A percentile compares a stretch with the other conserved stretches of the same genome.
Conservation (phyloP, 2,113 vertebrate species). For the Platysternon megacephalum region DNA sequence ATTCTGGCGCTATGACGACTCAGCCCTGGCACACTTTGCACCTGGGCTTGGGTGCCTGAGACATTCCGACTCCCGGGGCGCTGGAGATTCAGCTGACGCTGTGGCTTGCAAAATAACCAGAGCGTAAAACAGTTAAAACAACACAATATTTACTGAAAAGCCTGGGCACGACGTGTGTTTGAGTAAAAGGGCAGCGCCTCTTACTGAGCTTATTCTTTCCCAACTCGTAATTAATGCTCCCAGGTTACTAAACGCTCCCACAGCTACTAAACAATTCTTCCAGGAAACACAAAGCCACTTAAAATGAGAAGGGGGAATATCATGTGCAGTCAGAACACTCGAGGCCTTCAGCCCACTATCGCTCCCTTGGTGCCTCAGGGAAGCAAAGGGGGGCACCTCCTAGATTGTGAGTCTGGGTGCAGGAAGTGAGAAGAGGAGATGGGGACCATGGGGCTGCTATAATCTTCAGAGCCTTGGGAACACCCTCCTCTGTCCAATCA, state of each 20-base stretch:
- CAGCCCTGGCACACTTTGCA: not conserved
- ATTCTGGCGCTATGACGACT: not conserved
- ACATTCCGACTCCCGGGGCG: not conserved
- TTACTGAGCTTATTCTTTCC: not conserved
- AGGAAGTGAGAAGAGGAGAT: not conserved
- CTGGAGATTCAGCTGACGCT: rapidly evolving
- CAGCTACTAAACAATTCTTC: not conserved
- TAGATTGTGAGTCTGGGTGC: too few species aligned
- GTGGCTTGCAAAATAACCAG: not conserved
- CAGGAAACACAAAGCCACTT: not conserved
- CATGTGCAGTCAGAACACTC: too few species aligned
- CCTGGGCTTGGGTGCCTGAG: not conserved
- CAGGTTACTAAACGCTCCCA: constrained; percentile 17
- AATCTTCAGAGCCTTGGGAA: not conserved
- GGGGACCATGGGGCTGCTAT: not conserved
- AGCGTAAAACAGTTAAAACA: not conserved
- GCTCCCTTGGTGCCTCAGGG: not conserved
- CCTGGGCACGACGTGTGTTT: rapidly evolving
- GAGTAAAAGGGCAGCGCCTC: not conserved
- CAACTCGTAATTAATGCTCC: constrained; percentile 14
- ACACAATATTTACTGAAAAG: rapidly evolving
- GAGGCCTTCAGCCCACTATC: not conserved
- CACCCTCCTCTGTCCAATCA: not conserved
- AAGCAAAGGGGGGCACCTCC: not conserved
- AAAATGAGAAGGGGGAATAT: not conserved